Percentiles rank a stretch among this genome's conserved stretches.
phyloP scores from a whole-genome alignment of 2,888 invertebrate genomes.

The Argyra leucocephala region DNA sequence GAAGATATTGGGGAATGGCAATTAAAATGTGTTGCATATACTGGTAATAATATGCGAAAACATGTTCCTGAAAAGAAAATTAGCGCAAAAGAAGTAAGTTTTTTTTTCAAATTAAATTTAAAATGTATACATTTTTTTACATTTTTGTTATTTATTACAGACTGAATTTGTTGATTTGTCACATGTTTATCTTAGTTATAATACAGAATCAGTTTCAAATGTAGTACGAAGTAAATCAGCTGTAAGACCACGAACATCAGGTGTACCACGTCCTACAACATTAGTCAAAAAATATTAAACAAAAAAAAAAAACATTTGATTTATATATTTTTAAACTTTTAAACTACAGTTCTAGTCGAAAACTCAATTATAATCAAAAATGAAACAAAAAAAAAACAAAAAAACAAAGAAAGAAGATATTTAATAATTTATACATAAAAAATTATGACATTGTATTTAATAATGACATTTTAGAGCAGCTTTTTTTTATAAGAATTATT shows the following conservation, averaged over 20 bases:
- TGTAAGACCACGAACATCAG: constrained; percentile 45
- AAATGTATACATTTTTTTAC: background rate
- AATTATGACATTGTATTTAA: no score
- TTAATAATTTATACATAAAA: no score
- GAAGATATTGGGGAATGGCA: constrained; percentile 99
- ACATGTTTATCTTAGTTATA: constrained; percentile 58
- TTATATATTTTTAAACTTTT: no score
- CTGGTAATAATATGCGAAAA: constrained; percentile 95
- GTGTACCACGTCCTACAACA: constrained; percentile 48
- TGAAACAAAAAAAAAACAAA: no score
- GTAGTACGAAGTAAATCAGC: constrained; percentile 47
- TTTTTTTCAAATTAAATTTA: background rate
- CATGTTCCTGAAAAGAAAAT: constrained; percentile 44
- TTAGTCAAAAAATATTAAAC: constrained; percentile 10
- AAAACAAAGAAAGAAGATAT: no score
- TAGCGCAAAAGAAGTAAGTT: constrained; percentile 36
- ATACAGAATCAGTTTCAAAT: constrained; percentile 48
- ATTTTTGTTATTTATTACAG: constrained; percentile 32
- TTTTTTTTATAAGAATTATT: no score
- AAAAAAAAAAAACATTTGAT: no score
- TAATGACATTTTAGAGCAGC: no score
- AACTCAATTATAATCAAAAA: background rate
- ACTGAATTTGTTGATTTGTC: constrained; percentile 54
- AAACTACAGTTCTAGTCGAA: background rate
- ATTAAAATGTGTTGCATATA: constrained; percentile 93